Base-by-base conservation (phyloP, 1,140 invertebrate species). In the Ylistrum balloti region DNA sequence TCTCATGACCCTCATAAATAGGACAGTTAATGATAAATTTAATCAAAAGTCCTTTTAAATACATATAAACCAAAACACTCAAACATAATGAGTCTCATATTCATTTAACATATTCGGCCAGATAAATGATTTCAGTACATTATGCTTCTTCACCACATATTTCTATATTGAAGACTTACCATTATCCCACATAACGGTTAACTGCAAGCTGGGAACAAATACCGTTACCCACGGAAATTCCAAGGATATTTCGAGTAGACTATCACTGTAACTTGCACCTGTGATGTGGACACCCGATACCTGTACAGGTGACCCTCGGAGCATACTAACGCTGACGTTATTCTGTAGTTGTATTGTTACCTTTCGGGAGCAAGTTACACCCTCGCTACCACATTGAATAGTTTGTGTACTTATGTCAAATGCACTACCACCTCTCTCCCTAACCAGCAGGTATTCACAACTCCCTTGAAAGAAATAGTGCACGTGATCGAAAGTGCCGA, bases 331-430 rank as follows among this genome's bases (percentile, higher is more conserved):
- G 28, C 22, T 74, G 87, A 45, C 88, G 10, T 85, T 74, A 13
- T 90, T 91, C 97, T 97, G 88, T 95, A 96, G 56, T 97, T 97
- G 9, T 97, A 97, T 89, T 95, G 97, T 97, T 0, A 98, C 95
- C 0, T 98, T 97, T 94, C 98, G 98, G 0, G 98, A 98, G 94
- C 98, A 99, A 0, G 98, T 98, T 0, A 98, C 98, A 0, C 98
- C 98, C 13, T 97, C 97, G 0, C 98, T 97, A 22, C 98, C 98
- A 94, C 98, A 99, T 3, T 97, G 97, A 13, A 98, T 97, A 94
- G 98, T 98, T 97, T 98, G 96, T 15, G 95, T 94, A 28, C 48
- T 89, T 34, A 95, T 88, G 13, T 86, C 88, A 86, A 95, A 94
- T n/a, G 48, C 88, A n/a, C 1, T 17, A 33, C 35, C 34, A 33